A percentile compares a stretch with the other conserved stretches of the same genome.
phyloP scores from a whole-genome alignment of 1,140 invertebrate genomes.

The Zaprionus taronus region DNA sequence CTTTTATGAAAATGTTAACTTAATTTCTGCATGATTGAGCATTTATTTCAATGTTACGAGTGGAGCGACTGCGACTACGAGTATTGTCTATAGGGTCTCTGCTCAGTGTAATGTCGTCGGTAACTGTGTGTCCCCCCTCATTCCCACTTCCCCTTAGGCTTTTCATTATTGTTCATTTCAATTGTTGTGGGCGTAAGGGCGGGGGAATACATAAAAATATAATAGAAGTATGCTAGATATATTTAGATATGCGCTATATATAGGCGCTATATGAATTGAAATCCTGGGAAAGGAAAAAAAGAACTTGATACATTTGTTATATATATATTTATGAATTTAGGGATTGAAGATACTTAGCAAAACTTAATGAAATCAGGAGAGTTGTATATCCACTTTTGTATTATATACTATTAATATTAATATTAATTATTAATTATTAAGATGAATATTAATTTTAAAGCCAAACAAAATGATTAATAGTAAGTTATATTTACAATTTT shows the following conservation, averaged over 20 bases:
- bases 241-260: not conserved
- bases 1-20: constrained; percentile 61
- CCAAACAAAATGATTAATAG: too few relatives aligned
- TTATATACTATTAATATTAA: too few relatives aligned
- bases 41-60: constrained; percentile 62
- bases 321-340: too few relatives aligned
- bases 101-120: constrained; percentile 20
- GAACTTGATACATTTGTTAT: too few relatives aligned
- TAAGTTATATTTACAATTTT: not conserved
- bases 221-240: not conserved
- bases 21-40: constrained; percentile 64
- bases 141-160: not conserved
- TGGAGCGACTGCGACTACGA: not conserved
- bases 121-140: too few relatives aligned
- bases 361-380: too few relatives aligned
- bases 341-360: too few relatives aligned
- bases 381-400: too few relatives aligned
- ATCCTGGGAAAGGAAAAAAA: not conserved
- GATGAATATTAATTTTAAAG: too few relatives aligned
- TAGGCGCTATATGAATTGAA: not conserved
- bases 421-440: too few relatives aligned
- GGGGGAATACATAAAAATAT: constrained; percentile 4
- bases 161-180: constrained; percentile 38
- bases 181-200: constrained; percentile 7
- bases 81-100: constrained; percentile 56